These are phyloP conservation scores for Pelusios castaneus DNA, from an alignment of 2,113 vertebrate species.

Conservation along the genomic window DNA sequence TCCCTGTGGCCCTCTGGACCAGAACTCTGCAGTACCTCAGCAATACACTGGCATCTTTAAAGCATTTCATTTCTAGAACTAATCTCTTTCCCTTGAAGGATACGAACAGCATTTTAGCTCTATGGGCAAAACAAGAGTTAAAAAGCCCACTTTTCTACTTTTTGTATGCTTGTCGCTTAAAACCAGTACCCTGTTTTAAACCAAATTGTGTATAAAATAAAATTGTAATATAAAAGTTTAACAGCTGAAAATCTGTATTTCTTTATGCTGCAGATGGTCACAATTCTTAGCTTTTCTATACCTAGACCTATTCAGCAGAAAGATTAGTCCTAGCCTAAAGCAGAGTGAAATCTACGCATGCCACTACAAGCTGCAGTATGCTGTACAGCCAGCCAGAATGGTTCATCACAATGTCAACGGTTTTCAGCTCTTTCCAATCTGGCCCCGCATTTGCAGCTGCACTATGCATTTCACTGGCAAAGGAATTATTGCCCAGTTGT, in stretches of 20 bases:
- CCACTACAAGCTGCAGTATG: not conserved
- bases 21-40: not conserved
- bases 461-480: constrained; percentile 32
- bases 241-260: constrained; percentile 48
- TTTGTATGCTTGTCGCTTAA: not conserved
- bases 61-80: not conserved
- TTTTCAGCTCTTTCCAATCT: not conserved
- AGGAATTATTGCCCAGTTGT: constrained; percentile 25
- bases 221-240: not conserved
- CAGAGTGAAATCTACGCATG: not conserved
- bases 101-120: constrained; percentile 11
- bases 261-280: not conserved
- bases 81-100: constrained; percentile 3
- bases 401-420: not conserved
- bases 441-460: not conserved
- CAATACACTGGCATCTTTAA: not conserved
- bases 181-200: constrained; percentile 2
- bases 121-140: constrained; percentile 1
- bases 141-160: not conserved
- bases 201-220: constrained; percentile 11
- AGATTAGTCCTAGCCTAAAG: not conserved
- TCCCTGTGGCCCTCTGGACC: not conserved
- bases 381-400: not conserved
- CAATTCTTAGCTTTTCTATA: constrained; percentile 21
- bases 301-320: constrained; percentile 9